Conservation (phyloP, 2,888 invertebrate genomes). For the Lasioglossum malachurum region DNA sequence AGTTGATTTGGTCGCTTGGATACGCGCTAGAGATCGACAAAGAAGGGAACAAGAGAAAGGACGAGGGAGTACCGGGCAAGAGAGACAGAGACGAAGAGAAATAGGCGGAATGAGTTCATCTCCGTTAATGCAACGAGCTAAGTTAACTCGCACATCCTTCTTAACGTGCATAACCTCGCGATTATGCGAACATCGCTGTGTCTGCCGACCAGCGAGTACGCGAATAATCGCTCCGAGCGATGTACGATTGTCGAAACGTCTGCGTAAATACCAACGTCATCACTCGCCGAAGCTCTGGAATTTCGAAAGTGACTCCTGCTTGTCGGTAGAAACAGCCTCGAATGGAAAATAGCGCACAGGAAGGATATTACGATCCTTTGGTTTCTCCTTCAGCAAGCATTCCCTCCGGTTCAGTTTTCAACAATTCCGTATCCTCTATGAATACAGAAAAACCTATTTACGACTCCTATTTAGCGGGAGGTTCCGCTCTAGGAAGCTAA, state of each 20-base stretch:
- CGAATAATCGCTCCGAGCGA: constrained; percentile 58
- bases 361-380: not conserved
- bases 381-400: not conserved
- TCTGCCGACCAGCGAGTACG: constrained; percentile 48
- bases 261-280: constrained; percentile 25
- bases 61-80: constrained; percentile 28
- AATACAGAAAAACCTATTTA: not conserved
- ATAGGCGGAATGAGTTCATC: constrained; percentile 83
- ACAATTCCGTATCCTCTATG: not conserved
- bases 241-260: constrained; percentile 50
- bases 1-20: constrained; percentile 1
- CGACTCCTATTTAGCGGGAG: too few relatives aligned
- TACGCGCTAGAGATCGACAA: constrained; percentile 8
- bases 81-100: constrained; percentile 61
- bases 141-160: constrained; percentile 84
- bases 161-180: constrained; percentile 79
- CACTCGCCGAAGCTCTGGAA: constrained; percentile 17
- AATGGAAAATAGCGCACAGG: not conserved
- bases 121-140: constrained; percentile 82
- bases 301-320: constrained; percentile 40
- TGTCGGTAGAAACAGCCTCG: not conserved
- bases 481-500: too few relatives aligned
- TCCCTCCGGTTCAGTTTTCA: not conserved
- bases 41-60: constrained; percentile 29
- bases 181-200: constrained; percentile 67